phyloP scores from a whole-genome alignment of 35 echinoderm and acorn worm species.

The Acanthaster planci region DNA sequence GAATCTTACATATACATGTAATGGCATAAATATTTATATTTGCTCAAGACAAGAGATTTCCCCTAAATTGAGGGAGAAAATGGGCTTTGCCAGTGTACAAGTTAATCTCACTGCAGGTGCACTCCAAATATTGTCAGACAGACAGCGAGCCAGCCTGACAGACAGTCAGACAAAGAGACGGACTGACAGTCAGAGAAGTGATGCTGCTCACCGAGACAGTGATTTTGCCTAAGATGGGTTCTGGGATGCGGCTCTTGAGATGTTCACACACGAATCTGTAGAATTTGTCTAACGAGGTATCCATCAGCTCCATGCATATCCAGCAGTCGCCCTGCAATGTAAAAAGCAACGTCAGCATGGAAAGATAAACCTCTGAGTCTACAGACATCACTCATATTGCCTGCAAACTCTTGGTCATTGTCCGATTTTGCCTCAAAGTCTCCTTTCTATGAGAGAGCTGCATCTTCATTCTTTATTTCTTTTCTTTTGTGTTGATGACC shows the following conservation, averaged over 20 bases:
- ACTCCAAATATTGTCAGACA: not conserved
- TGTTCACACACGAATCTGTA: slow-evolving; percentile 81
- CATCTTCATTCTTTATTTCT: no score
- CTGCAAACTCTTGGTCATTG: no score
- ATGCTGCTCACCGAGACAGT: slow-evolving; percentile 81
- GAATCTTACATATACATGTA: no score
- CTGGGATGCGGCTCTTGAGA: slow-evolving; percentile 79
- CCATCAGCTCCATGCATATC: slow-evolving; percentile 99
- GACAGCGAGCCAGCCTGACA: not conserved
- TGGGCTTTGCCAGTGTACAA: no score
- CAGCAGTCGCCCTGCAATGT: slow-evolving; percentile 96
- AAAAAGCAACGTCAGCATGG: not conserved
- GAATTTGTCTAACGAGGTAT: slow-evolving; percentile 92
- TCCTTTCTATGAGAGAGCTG: no score
- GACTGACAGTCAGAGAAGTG: not conserved
- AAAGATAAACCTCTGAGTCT: not conserved
- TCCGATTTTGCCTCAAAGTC: no score
- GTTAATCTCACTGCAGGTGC: not conserved
- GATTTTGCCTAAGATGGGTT: slow-evolving; percentile 93
- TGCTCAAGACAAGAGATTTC: no score
- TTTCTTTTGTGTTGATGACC: no score
- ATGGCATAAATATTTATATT: no score
- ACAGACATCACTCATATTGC: no score
- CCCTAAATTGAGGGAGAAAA: no score
- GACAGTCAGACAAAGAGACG: not conserved